Base-by-base conservation (phyloP, 2,888 invertebrate genomes). In the Diabrotica balteata region DNA sequence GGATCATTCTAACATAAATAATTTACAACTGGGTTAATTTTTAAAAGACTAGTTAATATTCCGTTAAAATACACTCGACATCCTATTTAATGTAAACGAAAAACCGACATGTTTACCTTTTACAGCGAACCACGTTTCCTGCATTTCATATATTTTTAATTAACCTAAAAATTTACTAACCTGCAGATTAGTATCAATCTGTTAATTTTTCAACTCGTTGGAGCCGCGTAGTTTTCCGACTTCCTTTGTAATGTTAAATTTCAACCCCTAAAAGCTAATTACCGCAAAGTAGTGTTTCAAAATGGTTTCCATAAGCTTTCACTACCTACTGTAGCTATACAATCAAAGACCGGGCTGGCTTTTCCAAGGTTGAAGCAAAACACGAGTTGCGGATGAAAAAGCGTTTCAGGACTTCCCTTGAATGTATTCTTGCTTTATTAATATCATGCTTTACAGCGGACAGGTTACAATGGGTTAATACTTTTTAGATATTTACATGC, bases 241-340 rank as follows among this genome's bases (percentile, higher is more conserved):
- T 73, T 59, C 67, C 67, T 72, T 74, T 74, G 70, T 72, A 59
- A 62, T 57, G 67, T 66, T 68, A 64, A 74, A 71, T 72, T 71
- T 61, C 66, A 68, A 66, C 65, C 68, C 59, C 66, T 68, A 72
- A 72, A 75, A 73, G 75, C 71, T 73, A 76, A 76, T 76, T 76
- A 74, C 71, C 63, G 50, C 64, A 70, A 71, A 75, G 76, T 72
- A 74, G 68, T 73, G 69, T 72, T 68, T 67, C 64, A 68, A 65
- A 60, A 67, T 66, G 69, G 72, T 71, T 71, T 61, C 50, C 55
- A 63, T 67, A 70, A 67, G 68, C 55, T 63, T 60, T 43, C 60
- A 50, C 50, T 58, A 46, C 63, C 46, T 58, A 59, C 68, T 32
- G 32, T 68, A 70, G 69, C 65, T 70, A 64, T 50, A 32, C 68